These are phyloP conservation scores for Lates japonicus DNA, from an alignment of 2,797 vertebrate species.

Conservation along the genomic window DNA sequence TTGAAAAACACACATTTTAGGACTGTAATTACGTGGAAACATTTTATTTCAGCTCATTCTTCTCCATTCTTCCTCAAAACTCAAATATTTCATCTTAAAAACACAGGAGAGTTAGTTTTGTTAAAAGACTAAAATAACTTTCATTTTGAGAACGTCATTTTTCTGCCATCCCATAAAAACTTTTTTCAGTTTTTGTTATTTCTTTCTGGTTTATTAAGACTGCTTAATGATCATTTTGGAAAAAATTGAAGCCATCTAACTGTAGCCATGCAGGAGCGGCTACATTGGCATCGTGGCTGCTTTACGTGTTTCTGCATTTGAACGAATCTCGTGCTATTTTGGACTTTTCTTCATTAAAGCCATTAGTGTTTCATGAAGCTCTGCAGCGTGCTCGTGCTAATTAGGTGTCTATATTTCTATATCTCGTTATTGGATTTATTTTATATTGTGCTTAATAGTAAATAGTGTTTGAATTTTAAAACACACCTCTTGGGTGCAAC, in stretches of 20 bases:
- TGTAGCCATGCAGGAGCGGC: constrained; percentile 20
- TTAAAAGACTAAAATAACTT: not conserved
- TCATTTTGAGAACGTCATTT: not conserved
- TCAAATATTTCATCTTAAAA: not conserved
- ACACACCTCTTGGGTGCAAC: constrained; percentile 88
- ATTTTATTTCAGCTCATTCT: not conserved
- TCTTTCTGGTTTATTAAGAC: not conserved
- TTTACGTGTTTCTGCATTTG: constrained; percentile 64
- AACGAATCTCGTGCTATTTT: constrained; percentile 75
- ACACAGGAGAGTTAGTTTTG: not conserved
- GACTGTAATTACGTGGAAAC: not conserved
- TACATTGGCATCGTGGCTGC: constrained; percentile 25
- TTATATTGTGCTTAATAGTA: constrained; percentile 87
- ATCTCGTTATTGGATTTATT: constrained; percentile 86
- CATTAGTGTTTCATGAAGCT: constrained; percentile 79
- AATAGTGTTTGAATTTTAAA: constrained; percentile 89
- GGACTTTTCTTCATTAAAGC: constrained; percentile 82
- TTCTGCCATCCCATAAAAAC: not conserved
- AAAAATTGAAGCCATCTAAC: not conserved
- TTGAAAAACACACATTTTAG: not conserved
- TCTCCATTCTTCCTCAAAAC: too few species aligned
- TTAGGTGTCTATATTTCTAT: constrained; percentile 87
- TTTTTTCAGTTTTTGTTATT: not conserved
- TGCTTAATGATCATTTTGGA: not conserved
- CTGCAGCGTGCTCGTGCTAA: constrained; percentile 80